Conservation (phyloP, 2,888 invertebrate genomes). For the Diadegma fenestrale region DNA sequence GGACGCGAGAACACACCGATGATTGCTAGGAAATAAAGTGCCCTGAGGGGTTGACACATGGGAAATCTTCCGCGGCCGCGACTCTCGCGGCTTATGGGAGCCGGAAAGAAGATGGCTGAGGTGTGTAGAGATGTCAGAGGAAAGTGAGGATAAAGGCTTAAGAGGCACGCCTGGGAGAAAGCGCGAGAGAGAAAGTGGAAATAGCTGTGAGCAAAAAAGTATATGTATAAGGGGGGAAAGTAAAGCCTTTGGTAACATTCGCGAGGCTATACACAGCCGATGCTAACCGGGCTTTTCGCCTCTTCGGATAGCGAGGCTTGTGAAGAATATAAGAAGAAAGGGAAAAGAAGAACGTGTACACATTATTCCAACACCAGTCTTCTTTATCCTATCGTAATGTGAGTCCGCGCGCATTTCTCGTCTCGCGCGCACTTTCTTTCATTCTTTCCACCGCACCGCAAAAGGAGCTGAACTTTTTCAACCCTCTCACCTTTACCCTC, state of each 20-base stretch:
- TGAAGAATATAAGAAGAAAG: constrained; percentile 6
- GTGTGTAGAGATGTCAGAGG: constrained; percentile 30
- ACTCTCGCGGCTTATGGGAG: constrained; percentile 34
- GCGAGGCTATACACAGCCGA: constrained; percentile 26
- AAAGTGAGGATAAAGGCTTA: constrained; percentile 44
- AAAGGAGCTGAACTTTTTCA: constrained; percentile 50
- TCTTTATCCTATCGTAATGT: constrained; percentile 17
- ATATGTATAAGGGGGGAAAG: not conserved
- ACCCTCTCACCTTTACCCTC: constrained; percentile 10
- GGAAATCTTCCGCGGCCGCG: constrained; percentile 66
- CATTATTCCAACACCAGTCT: not conserved
- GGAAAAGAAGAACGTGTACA: constrained; percentile 1
- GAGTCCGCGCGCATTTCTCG: not conserved
- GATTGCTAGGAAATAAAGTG: constrained; percentile 70
- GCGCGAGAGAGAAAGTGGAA: constrained; percentile 34
- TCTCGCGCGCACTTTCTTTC: constrained; percentile 8
- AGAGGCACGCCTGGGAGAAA: constrained; percentile 22
- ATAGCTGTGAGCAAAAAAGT: constrained; percentile 10
- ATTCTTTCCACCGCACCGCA: constrained; percentile 13
- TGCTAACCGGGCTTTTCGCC: constrained; percentile 50
- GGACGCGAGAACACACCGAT: constrained; percentile 53
- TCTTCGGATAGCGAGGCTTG: not conserved
- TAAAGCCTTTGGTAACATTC: constrained; percentile 50
- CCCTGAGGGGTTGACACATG: constrained; percentile 70
- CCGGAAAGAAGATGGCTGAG: constrained; percentile 42